Evolutionary conservation across 2,797 vertebrate genomes (phyloP), one percentile per base, ranked within the genome.

Genomic region (Benthosema pterotum): DNA sequence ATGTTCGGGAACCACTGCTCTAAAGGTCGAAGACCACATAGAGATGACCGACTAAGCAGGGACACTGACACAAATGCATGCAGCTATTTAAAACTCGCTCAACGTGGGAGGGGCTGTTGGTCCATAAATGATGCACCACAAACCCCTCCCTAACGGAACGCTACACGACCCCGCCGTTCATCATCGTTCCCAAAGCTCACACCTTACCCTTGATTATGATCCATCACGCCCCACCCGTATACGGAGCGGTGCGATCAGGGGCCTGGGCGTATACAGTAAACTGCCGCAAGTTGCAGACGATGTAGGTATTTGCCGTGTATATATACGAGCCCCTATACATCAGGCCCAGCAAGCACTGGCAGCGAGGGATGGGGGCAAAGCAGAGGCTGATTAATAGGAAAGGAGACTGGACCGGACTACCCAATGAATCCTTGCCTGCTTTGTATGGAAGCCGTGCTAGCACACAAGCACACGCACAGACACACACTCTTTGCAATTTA

Each of bases 181-280:
- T 83, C 82, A 78, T 71, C 77, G 42, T 55, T 68, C 22, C 22
- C n/a, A n/a, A 25, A 25, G 52, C 38, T 69, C 78, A 80, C 68
- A 77, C 80, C 80, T 74, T 60, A 61, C 50, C 50, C 70, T 25
- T 25, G 67, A 82, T 83, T 77, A 85, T 79, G 69, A 82, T 83
- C 74, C 67, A 77, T 84, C 83, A 75, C 71, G 66, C 70, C 66
- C 66, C 71, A 67, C 70, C 66, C 66, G 67, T 13, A 5, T 16
- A 48, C 6, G 7, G 63, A 56, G 65, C 80, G 74, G 65, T 82
- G 74, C 77, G 71, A 74, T 74, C 67, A 54, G 75, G 75, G 5
- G 77, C 55, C 67, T 70, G 65, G 25, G 45, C 65, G n/a, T n/a
- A n/a, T n/a, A n/a, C n/a, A n/a, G n/a, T n/a, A n/a, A 70, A 76